Evolutionary conservation across 2,888 invertebrate species (phyloP).

Genomic region (Cremastinae sp.): DNA sequence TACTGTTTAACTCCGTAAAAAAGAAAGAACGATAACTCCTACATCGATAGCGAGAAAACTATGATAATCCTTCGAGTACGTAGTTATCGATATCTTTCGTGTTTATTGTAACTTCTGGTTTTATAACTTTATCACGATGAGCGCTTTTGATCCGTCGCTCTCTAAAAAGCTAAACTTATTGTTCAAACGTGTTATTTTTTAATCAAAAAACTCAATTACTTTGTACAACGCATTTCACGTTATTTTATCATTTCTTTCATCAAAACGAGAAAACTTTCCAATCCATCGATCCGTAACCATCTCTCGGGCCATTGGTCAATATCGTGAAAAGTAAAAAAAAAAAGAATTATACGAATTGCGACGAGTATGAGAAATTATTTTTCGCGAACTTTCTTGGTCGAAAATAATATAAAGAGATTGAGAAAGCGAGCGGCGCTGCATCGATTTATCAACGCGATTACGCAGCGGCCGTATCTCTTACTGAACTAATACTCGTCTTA

Average conservation of each 20-base stretch:
- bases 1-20: background rate
- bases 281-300: slow-evolving; percentile 39
- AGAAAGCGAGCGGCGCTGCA: slow-evolving; percentile 31
- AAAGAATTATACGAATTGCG: no score
- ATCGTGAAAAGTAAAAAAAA: slow-evolving; percentile 36
- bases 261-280: slow-evolving; percentile 28
- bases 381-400: slow-evolving; percentile 55
- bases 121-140: slow-evolving; percentile 24
- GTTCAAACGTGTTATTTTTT: slow-evolving; percentile 29
- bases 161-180: slow-evolving; percentile 23
- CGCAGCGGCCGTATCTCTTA: slow-evolving; percentile 18
- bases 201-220: slow-evolving; percentile 54
- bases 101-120: slow-evolving; percentile 17
- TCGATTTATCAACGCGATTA: slow-evolving; percentile 14
- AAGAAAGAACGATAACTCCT: background rate
- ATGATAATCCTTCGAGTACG: slow-evolving; percentile 16
- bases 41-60: slow-evolving; percentile 17
- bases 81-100: slow-evolving; percentile 18
- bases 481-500: slow-evolving; percentile 58
- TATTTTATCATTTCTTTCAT: slow-evolving; percentile 27
- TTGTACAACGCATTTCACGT: slow-evolving; percentile 46
- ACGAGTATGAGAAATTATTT: slow-evolving; percentile 17
- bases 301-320: slow-evolving; percentile 43
- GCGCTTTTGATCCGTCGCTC: slow-evolving; percentile 34
- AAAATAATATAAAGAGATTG: slow-evolving; percentile 21